Evolutionary conservation across 92 coral and sea anemone species (phyloP), one percentile per base, ranked within the genome.

Genomic region (Actinernus sp.): DNA sequence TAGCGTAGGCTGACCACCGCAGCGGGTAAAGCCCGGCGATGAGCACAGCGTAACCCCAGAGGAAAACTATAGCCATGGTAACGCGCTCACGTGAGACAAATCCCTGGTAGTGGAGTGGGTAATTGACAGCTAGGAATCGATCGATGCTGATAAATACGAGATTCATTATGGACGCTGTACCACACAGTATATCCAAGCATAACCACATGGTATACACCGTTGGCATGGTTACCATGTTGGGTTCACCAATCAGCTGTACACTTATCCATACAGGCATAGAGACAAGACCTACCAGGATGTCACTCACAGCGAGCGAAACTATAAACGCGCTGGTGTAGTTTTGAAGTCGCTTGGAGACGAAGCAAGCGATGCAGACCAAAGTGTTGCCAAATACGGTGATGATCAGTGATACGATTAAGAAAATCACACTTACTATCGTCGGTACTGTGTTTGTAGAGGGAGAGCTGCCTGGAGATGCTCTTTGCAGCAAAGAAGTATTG

Each of bases 131-230:
- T 6, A 90, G 59, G 24, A 87, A 63, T 28, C 97, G 85, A 46
- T 90, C 97, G 45, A 90, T 61, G 50, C 89, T 81, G 26, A 90
- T 87, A 37, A 75, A 74, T 22, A 84, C 82, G n/a, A 90, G 72
- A 20, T 83, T 90, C 78, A 87, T 73, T 12, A 86, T 79, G 12
- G 93, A 81, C 0, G 92, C 89, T 16, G 86, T 75, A 18, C 93
- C 76, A 5, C 85, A 66, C 28, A 86, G 52, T 25, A 81, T 70
- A 54, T 90, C 97, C 49, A 88, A 49, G 37, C 71, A 65, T 47
- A 71, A 25, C 81, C 82, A 70, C 31, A 69, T 55, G 2, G 48
- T 66, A 68, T 84, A 90, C 19, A 87, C 49, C 13, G 63, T 63
- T 26, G 92, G 90, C 47, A 53, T 59, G 21, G 63, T 33, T 40